phyloP scores from a whole-genome alignment of 2,888 invertebrate species.

The Chrysina gloriosa region DNA sequence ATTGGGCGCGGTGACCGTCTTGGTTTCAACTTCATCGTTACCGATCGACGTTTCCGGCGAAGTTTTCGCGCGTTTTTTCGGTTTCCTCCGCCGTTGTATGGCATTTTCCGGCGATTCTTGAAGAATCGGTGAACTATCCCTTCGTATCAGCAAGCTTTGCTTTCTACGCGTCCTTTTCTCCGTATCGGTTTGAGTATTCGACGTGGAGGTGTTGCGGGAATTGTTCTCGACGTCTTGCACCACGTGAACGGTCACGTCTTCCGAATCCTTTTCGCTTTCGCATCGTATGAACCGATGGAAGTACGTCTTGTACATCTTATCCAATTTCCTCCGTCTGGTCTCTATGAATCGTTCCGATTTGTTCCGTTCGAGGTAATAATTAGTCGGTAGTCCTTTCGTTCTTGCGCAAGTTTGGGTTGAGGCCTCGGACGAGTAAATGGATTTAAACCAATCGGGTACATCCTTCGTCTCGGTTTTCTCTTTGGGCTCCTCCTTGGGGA shows the following conservation, averaged over 20 bases:
- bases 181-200: neutral
- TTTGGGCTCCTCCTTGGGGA: neutral
- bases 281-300: neutral
- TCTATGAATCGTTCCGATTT: constrained; percentile 40
- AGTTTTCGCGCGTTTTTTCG: neutral
- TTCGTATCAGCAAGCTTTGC: constrained; percentile 15
- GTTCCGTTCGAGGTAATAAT: constrained; percentile 48
- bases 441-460: neutral
- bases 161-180: constrained; percentile 16
- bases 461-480: neutral
- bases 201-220: neutral
- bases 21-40: neutral
- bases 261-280: neutral
- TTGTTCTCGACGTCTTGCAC: neutral
- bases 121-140: neutral
- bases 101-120: constrained; percentile 17
- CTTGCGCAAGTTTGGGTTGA: constrained; percentile 40
- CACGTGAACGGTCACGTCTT: constrained; percentile 2
- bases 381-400: constrained; percentile 47
- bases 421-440: neutral
- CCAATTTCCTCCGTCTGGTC: constrained; percentile 36
- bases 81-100: constrained; percentile 22
- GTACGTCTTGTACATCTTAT: constrained; percentile 26
- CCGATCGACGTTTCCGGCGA: neutral
- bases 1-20: neutral